A percentile compares a stretch with the other conserved stretches of the same genome.
Evolutionary conservation across 2,888 invertebrate genomes (phyloP).

Genomic region (Hoplodrina blanda): DNA sequence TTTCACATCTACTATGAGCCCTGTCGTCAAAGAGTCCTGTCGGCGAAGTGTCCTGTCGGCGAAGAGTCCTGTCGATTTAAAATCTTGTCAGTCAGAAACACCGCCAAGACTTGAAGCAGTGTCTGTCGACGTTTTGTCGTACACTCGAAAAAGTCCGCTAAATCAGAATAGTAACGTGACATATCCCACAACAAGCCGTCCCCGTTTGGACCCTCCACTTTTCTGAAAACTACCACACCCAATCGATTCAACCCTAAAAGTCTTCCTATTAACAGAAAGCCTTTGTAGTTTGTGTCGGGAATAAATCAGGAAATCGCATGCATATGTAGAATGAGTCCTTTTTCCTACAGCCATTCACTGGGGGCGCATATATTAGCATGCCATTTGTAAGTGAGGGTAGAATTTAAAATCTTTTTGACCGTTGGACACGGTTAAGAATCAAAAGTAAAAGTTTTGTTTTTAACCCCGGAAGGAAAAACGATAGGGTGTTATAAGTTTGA

Average conservation of each 20-base stretch:
- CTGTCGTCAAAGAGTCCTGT: too few relatives aligned
- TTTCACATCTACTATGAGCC: too few relatives aligned
- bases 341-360: conserved; percentile 41
- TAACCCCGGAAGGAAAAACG: too few relatives aligned
- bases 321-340: conserved; percentile 52
- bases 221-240: conserved; percentile 17
- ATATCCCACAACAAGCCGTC: neutral
- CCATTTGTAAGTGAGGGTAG: conserved; percentile 23
- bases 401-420: conserved; percentile 30
- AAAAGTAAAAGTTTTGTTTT: too few relatives aligned
- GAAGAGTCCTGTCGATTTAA: too few relatives aligned
- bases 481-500: too few relatives aligned
- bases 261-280: conserved; percentile 21
- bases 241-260: conserved; percentile 27
- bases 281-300: conserved; percentile 45
- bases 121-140: too few relatives aligned
- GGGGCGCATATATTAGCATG: conserved; percentile 45
- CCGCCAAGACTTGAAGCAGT: too few relatives aligned
- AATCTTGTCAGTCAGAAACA: too few relatives aligned
- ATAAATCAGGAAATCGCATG: conserved; percentile 53
- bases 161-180: conserved; percentile 4
- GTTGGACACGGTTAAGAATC: conserved; percentile 1
- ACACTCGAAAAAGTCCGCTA: too few relatives aligned
- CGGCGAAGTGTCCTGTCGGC: too few relatives aligned
- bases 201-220: neutral